Evolutionary conservation across 1,140 invertebrate species (phyloP), one percentile per base, ranked within the genome.

Genomic region (Linepithema humile): DNA sequence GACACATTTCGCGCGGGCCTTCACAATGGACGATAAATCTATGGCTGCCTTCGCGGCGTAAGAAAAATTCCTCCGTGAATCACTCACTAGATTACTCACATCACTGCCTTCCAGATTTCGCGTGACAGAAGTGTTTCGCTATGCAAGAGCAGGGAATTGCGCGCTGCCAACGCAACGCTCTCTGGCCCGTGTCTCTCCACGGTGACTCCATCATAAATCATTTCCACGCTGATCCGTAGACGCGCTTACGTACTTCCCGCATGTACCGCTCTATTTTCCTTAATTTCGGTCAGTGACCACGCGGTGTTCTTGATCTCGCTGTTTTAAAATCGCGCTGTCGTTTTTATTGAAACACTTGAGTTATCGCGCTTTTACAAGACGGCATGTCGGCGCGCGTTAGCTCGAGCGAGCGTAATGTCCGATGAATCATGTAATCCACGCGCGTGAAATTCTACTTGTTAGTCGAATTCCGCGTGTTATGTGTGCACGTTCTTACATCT

Each of bases 51-150:
- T 40, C n/a, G 45, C 38, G n/a, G 17, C n/a, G 50, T 67, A 53
- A 50, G 87, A 89, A 88, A 88, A 86, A 86, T 88, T 84, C 64
- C 70, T 86, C 45, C 43, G 84, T 88, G 88, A 89, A 88, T 89
- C 87, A 88, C 75, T 72, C 62, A 78, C 57, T 84, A 82, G 84
- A 88, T 88, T 88, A 89, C 74, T 89, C 84, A 83, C 87, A 62
- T 88, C 87, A 57, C 67, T 86, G 69, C 82, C 65, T 55, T 64
- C 74, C 55, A 83, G 88, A 88, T 88, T 88, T 88, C 75, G 75
- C 65, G 35, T 67, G 88, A 86, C 75, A 82, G 78, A 78, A 88
- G 86, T 72, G 78, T 82, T 77, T 57, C 65, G 86, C 62, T 53
- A 53, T 55, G 70, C 72, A 82, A 75, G 77, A 57, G 26, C 43